Evolutionary conservation across 2,888 invertebrate genomes (phyloP), one percentile per base, ranked within the genome.

Genomic region (Arrhopalites spinosus): DNA sequence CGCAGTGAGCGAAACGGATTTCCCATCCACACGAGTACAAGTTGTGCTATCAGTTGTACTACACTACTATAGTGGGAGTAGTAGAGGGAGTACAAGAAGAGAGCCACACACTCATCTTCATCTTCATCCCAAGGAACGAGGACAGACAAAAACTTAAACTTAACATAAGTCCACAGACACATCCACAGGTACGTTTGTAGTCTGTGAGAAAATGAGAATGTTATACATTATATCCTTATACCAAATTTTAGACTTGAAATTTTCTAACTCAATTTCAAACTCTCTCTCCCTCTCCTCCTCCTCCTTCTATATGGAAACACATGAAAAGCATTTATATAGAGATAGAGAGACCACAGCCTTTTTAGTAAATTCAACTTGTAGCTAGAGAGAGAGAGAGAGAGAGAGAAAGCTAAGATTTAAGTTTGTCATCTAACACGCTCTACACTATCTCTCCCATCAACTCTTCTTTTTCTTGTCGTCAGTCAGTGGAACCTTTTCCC

Each of bases 1-100:
- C 27, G 68, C 68, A 68, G 5, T 47, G 68, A 68, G 36, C 23
- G 36, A 64, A 64, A 64, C 64, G 68, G 50, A 50, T 45, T 67
- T 67, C 15, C 47, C 20, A 30, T 23, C 66, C 64, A 36, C 36
- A 64, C 23, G n/a, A n/a, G n/a, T n/a, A n/a, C n/a, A n/a, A n/a
- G n/a, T n/a, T 20, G 23, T 20, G 2, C 23, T 3, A 13, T 27
- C 59, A 25, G n/a, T 23, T 59, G 20, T n/a, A n/a, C 25, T 25
- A 13, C 25, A 67, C 17, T 29, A 29, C 29, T 29, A 50, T 50
- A 50, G n/a, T 3, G 15, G 15, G 15, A 50, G 15, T 2, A 3
- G 20, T 5, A 50, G 15, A 50, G 15, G 15, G 20, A n/a, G 50
- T 20, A 2, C 2, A n/a, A 17, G 2, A 3, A 15, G 3, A 3